Evolutionary conservation across 2,113 vertebrate species (phyloP), one percentile per base, ranked within the genome.

Genomic region (Pelmatolapia mariae): DNA sequence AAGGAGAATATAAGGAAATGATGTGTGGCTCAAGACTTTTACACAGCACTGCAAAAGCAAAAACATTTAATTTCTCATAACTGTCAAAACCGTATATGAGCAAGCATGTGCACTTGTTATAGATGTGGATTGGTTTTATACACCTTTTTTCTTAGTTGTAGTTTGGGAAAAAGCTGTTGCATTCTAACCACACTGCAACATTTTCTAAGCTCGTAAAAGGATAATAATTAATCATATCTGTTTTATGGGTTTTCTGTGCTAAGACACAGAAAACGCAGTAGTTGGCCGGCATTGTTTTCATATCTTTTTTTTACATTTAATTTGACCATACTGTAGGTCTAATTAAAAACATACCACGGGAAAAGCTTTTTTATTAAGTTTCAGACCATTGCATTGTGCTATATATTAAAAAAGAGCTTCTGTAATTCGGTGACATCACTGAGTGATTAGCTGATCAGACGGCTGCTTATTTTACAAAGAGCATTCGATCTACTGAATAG

Each of bases 121-220:
- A 47, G 40, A 11, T 18, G 1, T 45, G 0, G 68, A 18, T 18
- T 45, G 22, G 10, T 10, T 73, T 24, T 12, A 13, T 26, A 6
- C 11, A 40, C 19, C 24, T 26, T 19, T 76, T 45, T 47, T 50
- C 0, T 29, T 76, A 73, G 4, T 43, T 43, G 12, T 43, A 43
- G 12, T 45, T 45, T 45, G 11, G 33, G 68, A 0, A 0, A 45
- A 45, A 26, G 40, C 40, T 18, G 40, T 45, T 45, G 0, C 68
- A 10, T 26, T 50, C 24, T 78, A 31, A 31, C 16, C 26, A 19
- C 22, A 10, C 43, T 78, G 71, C 13, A 80, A 80, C 52, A 40
- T 13, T 16, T 80, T 36, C 31, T 56, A 52, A 38, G 13, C 52
- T 11, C 0, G 7, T 7, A 6, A 57, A 38, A 81, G 19, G 7